phyloP scores from a whole-genome alignment of 2,797 vertebrate species.

The Fratercula arctica region DNA sequence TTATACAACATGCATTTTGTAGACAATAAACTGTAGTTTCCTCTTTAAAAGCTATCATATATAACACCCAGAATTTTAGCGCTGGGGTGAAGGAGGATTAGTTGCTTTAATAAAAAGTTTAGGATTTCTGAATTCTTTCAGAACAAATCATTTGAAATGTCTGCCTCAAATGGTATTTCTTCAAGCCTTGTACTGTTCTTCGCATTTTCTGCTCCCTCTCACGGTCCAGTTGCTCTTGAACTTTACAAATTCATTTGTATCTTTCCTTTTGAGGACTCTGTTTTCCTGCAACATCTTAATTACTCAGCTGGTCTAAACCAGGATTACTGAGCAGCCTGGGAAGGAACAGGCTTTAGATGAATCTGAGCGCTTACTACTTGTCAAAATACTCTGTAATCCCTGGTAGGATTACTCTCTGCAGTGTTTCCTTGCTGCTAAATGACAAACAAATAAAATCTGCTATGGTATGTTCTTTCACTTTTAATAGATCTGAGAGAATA shows the following conservation, averaged over 20 bases:
- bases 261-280: neutral
- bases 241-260: neutral
- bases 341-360: constrained; percentile 15
- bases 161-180: neutral
- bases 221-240: neutral
- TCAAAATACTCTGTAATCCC: constrained; percentile 26
- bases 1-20: neutral
- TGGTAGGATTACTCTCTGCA: constrained; percentile 20
- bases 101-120: neutral
- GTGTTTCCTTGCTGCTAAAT: constrained; percentile 29
- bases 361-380: neutral
- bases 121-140: constrained; percentile 7
- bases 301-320: constrained; percentile 13
- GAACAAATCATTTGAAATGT: neutral
- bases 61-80: neutral
- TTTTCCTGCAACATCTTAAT: constrained; percentile 31
- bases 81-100: neutral
- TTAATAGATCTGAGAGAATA: neutral
- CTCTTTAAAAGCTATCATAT: neutral
- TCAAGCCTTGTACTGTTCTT: neutral
- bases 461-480: neutral
- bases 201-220: neutral
- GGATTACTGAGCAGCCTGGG: constrained; percentile 26
- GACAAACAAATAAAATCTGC: constrained; percentile 40
- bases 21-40: neutral